These are phyloP conservation scores for Copidosoma aretas DNA, from an alignment of 2,888 invertebrate genomes.

Conservation along the genomic window DNA sequence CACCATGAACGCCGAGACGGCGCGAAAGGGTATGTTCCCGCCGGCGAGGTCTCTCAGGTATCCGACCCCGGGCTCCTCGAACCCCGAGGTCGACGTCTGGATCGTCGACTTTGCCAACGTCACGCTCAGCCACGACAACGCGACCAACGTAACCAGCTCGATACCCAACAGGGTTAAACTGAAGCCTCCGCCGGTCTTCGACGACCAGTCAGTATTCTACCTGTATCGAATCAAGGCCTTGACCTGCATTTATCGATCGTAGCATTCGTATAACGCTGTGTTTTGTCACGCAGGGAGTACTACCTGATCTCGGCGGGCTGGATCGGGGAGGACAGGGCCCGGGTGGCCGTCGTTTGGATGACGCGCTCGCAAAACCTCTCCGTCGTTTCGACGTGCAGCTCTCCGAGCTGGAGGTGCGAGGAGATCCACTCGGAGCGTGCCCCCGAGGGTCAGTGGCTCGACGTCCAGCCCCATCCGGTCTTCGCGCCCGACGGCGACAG, in stretches of 20 bases:
- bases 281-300: slow-evolving; percentile 73
- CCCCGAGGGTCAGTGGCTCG: slow-evolving; percentile 84
- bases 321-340: slow-evolving; percentile 79
- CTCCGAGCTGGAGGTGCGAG: slow-evolving; percentile 83
- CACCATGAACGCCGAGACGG: slow-evolving; percentile 57
- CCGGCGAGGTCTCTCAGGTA: slow-evolving; percentile 81
- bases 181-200: slow-evolving; percentile 76
- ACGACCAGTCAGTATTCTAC: slow-evolving; percentile 77
- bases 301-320: slow-evolving; percentile 92
- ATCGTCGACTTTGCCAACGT: slow-evolving; percentile 68
- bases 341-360: slow-evolving; percentile 90
- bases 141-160: slow-evolving; percentile 54
- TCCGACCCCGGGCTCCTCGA: slow-evolving; percentile 86
- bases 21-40: slow-evolving; percentile 75
- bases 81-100: slow-evolving; percentile 85
- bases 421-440: slow-evolving; percentile 87
- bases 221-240: neutral
- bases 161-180: slow-evolving; percentile 56
- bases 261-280: neutral
- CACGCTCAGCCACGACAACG: slow-evolving; percentile 68
- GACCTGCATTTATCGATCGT: neutral
- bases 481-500: slow-evolving; percentile 85
- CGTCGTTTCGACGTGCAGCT: slow-evolving; percentile 83
- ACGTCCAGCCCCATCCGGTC: slow-evolving; percentile 83
- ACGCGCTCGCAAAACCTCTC: slow-evolving; percentile 92